Evolutionary conservation across 1,140 invertebrate genomes (phyloP).

Genomic region (Helicoverpa armigera): DNA sequence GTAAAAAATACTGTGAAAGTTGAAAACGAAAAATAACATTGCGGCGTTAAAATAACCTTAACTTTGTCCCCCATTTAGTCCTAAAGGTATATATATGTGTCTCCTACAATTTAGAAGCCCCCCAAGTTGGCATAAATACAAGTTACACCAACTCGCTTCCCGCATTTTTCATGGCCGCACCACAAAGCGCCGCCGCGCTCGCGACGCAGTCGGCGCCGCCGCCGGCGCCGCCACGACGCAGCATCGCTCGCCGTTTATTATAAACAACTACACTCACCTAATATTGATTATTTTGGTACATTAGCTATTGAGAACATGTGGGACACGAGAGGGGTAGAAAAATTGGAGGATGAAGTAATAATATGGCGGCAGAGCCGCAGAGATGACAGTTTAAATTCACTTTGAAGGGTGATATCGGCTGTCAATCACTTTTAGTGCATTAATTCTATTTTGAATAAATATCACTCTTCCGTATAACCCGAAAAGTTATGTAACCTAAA

Average conservation of each 20-base stretch:
- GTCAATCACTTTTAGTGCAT: neutral
- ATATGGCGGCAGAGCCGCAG: neutral
- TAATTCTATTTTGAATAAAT: too few relatives aligned
- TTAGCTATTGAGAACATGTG: constrained; percentile 23
- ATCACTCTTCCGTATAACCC: too few relatives aligned
- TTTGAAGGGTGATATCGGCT: neutral
- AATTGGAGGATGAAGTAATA: neutral
- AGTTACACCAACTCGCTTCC: neutral
- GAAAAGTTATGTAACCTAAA: too few relatives aligned
- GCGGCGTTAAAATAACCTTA: too few relatives aligned
- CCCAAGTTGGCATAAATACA: too few relatives aligned
- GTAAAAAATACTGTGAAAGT: too few relatives aligned
- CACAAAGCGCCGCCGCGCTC: constrained; percentile 21
- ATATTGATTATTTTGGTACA: constrained; percentile 54
- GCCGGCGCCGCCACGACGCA: constrained; percentile 51
- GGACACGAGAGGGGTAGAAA: constrained; percentile 12
- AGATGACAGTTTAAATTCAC: neutral
- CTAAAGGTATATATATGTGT: too few relatives aligned
- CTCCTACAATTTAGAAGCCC: too few relatives aligned
- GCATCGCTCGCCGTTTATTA: constrained; percentile 46
- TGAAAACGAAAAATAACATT: too few relatives aligned
- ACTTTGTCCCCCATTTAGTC: too few relatives aligned
- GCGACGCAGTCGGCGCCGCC: constrained; percentile 45
- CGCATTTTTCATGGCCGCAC: constrained; percentile 24
- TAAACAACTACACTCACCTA: constrained; percentile 53